Evolutionary conservation across 1,140 invertebrate species (phyloP).

Genomic region (Centruroides vittatus): DNA sequence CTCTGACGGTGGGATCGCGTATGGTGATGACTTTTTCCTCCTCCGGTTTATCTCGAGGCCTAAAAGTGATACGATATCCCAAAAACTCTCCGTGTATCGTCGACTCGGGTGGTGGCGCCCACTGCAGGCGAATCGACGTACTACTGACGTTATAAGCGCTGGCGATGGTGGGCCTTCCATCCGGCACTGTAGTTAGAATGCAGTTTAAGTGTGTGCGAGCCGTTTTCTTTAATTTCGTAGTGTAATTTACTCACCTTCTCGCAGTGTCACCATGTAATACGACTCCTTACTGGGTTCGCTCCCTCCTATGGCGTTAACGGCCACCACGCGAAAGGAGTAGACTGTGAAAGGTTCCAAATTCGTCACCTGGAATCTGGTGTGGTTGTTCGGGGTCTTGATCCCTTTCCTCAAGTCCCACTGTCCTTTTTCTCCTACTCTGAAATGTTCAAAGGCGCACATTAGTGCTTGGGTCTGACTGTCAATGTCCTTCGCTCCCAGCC

Average conservation of each 20-base stretch:
- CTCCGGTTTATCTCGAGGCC: conserved; percentile 36
- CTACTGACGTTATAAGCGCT: conserved; percentile 53
- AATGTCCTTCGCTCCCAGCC: no score
- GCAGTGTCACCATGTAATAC: conserved; percentile 57
- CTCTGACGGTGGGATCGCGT: conserved; percentile 14
- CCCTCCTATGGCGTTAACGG: conserved; percentile 51
- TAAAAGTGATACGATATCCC: conserved; percentile 53
- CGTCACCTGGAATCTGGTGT: conserved; percentile 39
- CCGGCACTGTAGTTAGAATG: conserved; percentile 39
- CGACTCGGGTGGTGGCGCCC: conserved; percentile 48
- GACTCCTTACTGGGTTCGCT: conserved; percentile 53
- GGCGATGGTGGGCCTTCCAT: conserved; percentile 53
- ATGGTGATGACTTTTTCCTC: conserved; percentile 18
- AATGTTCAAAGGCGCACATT: neutral
- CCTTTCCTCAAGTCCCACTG: conserved; percentile 25
- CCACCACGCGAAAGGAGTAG: conserved; percentile 55
- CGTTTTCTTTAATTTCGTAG: neutral
- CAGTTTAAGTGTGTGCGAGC: neutral
- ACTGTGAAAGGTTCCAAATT: conserved; percentile 53
- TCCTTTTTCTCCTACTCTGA: conserved; percentile 33
- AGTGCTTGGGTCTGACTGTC: no score
- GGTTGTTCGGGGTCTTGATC: conserved; percentile 47
- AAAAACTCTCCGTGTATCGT: conserved; percentile 64
- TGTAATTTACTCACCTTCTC: conserved; percentile 40
- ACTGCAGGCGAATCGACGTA: conserved; percentile 50